Base-by-base conservation (phyloP, 2,113 vertebrate genomes). In the Pollachius pollachius region DNA sequence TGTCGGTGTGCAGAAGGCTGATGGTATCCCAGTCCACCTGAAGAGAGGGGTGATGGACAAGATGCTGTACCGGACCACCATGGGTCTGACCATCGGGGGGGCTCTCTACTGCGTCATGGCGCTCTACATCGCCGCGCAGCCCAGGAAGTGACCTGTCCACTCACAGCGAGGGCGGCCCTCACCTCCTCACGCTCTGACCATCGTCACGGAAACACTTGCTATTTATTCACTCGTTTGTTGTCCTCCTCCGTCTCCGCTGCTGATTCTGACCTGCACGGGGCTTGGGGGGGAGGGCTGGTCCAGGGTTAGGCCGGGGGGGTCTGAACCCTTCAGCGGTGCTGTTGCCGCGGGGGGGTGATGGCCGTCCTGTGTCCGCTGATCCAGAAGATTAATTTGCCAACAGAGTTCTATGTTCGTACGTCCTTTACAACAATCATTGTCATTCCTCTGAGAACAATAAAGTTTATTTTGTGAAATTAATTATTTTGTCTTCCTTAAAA, bases 21-120 rank as follows among this genome's bases (percentile, higher is more conserved):
- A 96, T 12, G 94, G 94, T 1, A 60, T 93, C 27, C 95, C 93
- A 5, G 78, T 96, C 57, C 92, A 96, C 83, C 88, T 95, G 84
- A 96, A 96, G 68, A 78, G 90, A 57, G 94, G 94, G 21, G 66
- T 93, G 81, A 92, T 93, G 0, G 94, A 95, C 80, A 91, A 78
- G 65, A 88, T 96, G 81, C 91, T 96, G 15, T 96, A 96, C 85
- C 90, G 95, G 84, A 96, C 93, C 85, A 96, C 95, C 3, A 94
- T 96, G 95, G 94, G 93, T 60, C 90, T 96, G 77, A 94, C 95
- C 0, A 67, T 96, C 64, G 95, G 94, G 13, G 95, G 94, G 73
- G 88, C 91, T 71, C 80, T 95, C 83, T 95, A 96, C 86, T 95
- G 94, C 74, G 87, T 96, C 37, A 17, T 96, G 37, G 95, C 94